Evolutionary conservation across 2,797 vertebrate species (phyloP).

Genomic region (Onychomys torridus): DNA sequence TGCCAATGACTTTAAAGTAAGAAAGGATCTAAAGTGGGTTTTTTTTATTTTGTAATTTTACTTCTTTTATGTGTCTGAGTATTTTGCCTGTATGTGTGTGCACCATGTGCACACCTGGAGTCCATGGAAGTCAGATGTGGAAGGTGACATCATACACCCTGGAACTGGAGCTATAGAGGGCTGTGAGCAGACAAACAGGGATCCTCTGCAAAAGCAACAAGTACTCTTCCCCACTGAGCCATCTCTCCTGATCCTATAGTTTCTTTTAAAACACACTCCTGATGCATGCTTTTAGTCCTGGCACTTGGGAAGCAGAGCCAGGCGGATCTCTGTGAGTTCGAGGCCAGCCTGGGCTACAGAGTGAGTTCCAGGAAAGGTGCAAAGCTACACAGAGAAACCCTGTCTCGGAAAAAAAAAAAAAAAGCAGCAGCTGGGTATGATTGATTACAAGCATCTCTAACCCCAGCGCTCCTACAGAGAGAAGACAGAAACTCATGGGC

Average conservation of each 20-base stretch:
- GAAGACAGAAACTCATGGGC: not conserved
- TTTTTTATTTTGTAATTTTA: not conserved
- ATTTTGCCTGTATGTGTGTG: not conserved
- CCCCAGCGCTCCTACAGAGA: not conserved
- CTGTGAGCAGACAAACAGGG: not conserved
- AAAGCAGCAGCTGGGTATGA: not conserved
- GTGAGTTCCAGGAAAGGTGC: not conserved
- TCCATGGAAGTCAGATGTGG: not conserved
- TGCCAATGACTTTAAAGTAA: not conserved
- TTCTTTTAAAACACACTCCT: slow-evolving; percentile 6
- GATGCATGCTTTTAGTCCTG: too few relatives aligned
- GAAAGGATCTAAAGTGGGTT: not conserved
- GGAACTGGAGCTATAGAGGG: not conserved
- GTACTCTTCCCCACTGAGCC: not conserved
- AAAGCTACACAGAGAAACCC: not conserved
- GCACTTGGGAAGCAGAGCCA: not conserved
- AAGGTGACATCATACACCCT: not conserved
- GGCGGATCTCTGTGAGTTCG: not conserved
- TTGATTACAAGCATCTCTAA: not conserved
- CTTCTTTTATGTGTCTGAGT: not conserved
- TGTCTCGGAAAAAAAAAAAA: not conserved
- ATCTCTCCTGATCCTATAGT: not conserved
- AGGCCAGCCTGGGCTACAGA: not conserved
- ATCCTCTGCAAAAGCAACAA: not conserved
- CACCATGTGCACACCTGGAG: not conserved